Evolutionary conservation across 2,113 vertebrate genomes (phyloP).

Genomic region (Tragelaphus strepsiceros): DNA sequence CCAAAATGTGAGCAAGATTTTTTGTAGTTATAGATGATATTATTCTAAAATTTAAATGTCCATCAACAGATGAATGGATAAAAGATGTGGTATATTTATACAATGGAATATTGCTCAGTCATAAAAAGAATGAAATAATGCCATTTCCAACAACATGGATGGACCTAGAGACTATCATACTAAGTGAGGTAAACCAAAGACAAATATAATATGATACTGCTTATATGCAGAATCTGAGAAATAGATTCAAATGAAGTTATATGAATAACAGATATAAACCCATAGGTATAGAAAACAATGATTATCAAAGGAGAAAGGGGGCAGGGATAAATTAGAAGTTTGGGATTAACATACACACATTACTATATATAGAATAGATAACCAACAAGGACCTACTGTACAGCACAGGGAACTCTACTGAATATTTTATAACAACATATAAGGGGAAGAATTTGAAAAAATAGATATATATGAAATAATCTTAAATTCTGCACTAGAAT

Average conservation of each 20-base stretch:
- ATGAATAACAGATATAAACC: not conserved
- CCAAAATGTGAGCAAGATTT: not conserved
- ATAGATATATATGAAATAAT: not conserved
- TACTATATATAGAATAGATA: not conserved
- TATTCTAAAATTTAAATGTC: not conserved
- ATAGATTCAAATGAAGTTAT: not conserved
- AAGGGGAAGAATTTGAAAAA: not conserved
- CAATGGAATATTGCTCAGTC: not conserved
- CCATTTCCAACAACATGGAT: not conserved
- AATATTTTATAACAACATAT: not conserved
- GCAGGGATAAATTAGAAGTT: not conserved
- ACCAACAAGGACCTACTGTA: not conserved
- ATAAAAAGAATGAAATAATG: not conserved
- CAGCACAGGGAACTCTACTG: not conserved
- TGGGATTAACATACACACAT: not conserved
- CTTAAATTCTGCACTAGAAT: not conserved
- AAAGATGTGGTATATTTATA: not conserved
- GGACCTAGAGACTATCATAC: not conserved
- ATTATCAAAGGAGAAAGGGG: not conserved
- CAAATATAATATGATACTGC: not conserved
- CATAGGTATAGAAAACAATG: not conserved
- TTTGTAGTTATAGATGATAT: not conserved
- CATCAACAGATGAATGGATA: not conserved
- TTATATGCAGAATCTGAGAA: not conserved
- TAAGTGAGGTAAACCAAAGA: not conserved